A percentile compares a stretch with the other conserved stretches of the same genome.
These are phyloP conservation scores for Hypsopygia costalis DNA, from an alignment of 2,888 invertebrate species.

Conservation along the genomic window DNA sequence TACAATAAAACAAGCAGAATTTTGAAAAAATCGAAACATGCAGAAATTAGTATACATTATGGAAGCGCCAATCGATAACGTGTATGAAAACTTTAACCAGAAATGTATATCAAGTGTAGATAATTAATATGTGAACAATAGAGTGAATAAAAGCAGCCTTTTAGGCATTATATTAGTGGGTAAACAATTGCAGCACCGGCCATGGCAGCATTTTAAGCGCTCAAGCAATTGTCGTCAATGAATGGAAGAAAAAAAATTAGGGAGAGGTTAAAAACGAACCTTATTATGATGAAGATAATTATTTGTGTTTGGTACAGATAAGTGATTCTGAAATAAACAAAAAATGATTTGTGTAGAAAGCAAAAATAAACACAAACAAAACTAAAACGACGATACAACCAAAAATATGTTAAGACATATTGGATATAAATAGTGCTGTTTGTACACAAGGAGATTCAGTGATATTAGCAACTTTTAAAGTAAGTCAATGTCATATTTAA, in stretches of 20 bases:
- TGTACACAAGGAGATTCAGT: slow-evolving; percentile 1
- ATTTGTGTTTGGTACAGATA: slow-evolving; percentile 92
- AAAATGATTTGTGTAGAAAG: slow-evolving; percentile 77
- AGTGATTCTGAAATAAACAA: slow-evolving; percentile 92
- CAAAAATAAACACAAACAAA: slow-evolving; percentile 78
- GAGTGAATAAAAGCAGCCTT: slow-evolving; percentile 3
- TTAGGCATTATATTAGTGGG: slow-evolving; percentile 2
- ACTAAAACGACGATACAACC: slow-evolving; percentile 40
- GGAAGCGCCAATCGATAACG: background rate
- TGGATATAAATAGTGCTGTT: slow-evolving; percentile 10
- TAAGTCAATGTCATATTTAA: too few relatives aligned
- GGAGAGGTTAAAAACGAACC: slow-evolving; percentile 82
- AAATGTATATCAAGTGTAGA: background rate
- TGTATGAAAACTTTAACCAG: too few relatives aligned
- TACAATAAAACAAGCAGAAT: slow-evolving; percentile 2
- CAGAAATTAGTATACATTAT: slow-evolving; percentile 17
- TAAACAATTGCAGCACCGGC: background rate
- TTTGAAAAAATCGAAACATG: slow-evolving; percentile 27
- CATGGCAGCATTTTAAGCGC: slow-evolving; percentile 37
- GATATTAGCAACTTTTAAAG: too few relatives aligned
- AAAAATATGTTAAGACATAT: slow-evolving; percentile 36
- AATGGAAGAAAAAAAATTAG: slow-evolving; percentile 46
- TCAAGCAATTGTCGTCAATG: slow-evolving; percentile 50
- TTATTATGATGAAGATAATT: slow-evolving; percentile 90
- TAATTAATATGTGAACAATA: background rate